Evolutionary conservation across 1,140 invertebrate species (phyloP).

Genomic region (Pseudomyrmex pallidus): DNA sequence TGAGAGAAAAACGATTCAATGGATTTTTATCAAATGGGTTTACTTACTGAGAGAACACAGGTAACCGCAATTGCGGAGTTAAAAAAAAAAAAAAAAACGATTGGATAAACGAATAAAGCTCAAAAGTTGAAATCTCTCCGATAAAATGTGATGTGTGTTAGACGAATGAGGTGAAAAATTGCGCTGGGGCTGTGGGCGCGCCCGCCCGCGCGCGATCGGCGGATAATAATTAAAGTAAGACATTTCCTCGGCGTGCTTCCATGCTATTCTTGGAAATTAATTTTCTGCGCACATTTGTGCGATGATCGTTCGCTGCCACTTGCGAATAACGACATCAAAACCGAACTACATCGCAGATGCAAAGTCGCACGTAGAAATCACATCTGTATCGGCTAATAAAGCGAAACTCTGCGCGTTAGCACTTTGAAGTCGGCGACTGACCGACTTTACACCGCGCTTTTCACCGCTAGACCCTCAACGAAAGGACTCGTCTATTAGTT

Average conservation of each 20-base stretch:
- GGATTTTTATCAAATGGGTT: not conserved
- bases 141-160: not conserved
- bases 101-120: not conserved
- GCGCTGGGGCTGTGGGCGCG: not conserved
- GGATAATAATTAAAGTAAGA: conserved; percentile 13
- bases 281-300: conserved; percentile 31
- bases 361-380: conserved; percentile 67
- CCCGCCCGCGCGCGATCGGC: not conserved
- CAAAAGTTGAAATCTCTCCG: not conserved
- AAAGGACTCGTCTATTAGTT: conserved; percentile 60
- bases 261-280: conserved; percentile 21
- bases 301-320: conserved; percentile 22
- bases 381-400: conserved; percentile 49
- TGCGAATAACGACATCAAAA: conserved; percentile 63
- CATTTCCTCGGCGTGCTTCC: not conserved
- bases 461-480: conserved; percentile 12
- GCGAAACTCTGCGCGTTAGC: conserved; percentile 51
- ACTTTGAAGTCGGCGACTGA: conserved; percentile 64
- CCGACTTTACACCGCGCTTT: conserved; percentile 68
- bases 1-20: not conserved
- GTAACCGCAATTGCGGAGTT: not conserved
- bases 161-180: conserved; percentile 32
- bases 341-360: conserved; percentile 56
- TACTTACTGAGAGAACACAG: not conserved
- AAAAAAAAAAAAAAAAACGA: not conserved